These are phyloP conservation scores for Deroptyus accipitrinus DNA, from an alignment of 2,113 vertebrate genomes.

Conservation along the genomic window DNA sequence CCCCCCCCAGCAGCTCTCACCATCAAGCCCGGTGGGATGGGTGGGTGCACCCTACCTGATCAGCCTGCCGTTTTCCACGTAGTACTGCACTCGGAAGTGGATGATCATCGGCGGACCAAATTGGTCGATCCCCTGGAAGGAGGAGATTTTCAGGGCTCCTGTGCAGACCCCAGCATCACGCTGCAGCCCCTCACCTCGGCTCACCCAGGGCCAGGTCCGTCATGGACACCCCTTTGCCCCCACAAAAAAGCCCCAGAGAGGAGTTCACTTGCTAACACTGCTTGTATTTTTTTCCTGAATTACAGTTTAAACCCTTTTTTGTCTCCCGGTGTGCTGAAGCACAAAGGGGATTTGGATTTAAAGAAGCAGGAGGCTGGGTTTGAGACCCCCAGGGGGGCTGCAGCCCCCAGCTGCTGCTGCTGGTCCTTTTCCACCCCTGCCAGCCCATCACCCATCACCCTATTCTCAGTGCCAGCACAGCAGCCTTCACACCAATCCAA, in stretches of 20 bases:
- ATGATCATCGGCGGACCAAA: conserved; percentile 98
- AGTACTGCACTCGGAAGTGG: conserved; percentile 98
- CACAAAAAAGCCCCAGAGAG: rapidly evolving
- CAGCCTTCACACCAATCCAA: background rate
- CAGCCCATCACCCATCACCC: background rate
- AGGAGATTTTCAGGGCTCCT: background rate
- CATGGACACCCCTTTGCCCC: rapidly evolving
- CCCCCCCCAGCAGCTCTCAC: too few relatives aligned
- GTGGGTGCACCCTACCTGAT: conserved; percentile 82
- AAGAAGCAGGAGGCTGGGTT: background rate
- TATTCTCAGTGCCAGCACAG: rapidly evolving
- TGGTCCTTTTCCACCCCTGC: background rate
- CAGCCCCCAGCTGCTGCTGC: background rate
- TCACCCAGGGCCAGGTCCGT: rapidly evolving
- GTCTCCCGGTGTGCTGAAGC: rapidly evolving
- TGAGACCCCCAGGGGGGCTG: background rate
- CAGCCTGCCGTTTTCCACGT: conserved; percentile 94
- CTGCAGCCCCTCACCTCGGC: background rate
- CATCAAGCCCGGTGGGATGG: rapidly evolving
- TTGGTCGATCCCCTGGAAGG: conserved; percentile 92
- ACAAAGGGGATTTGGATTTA: background rate
- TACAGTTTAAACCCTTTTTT: background rate
- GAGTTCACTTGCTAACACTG: rapidly evolving
- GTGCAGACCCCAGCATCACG: rapidly evolving
- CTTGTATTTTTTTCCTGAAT: rapidly evolving